Evolutionary conservation across 2,113 vertebrate genomes (phyloP).

Genomic region (Melospiza georgiana): DNA sequence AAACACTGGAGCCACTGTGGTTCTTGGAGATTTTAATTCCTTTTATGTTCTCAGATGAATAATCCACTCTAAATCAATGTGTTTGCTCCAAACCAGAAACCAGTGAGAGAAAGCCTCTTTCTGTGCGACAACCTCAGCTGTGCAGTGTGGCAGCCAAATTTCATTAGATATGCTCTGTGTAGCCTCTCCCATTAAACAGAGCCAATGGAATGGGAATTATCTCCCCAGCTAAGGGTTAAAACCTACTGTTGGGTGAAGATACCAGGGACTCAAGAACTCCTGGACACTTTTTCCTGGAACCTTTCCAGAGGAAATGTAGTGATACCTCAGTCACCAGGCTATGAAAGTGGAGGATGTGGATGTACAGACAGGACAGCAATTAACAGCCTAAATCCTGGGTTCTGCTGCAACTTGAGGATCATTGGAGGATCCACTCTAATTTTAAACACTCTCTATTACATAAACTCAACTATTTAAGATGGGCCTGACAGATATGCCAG

Average conservation of each 20-base stretch:
- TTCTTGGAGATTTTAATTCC: background rate
- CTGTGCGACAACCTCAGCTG: background rate
- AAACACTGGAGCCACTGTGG: background rate
- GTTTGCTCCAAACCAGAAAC: slow-evolving; percentile 3
- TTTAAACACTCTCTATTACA: background rate
- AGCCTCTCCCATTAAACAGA: background rate
- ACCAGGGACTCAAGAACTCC: background rate
- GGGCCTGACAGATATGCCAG: background rate
- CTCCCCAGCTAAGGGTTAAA: background rate
- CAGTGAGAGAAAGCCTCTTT: background rate
- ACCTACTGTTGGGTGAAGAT: background rate
- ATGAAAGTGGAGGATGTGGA: background rate
- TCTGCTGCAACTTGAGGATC: background rate
- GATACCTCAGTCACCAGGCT: background rate
- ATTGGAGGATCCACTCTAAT: background rate
- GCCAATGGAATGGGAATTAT: background rate
- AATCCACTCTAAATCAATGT: background rate
- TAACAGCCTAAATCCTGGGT: background rate
- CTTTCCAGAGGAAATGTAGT: background rate
- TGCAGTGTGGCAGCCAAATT: background rate
- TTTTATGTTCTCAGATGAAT: background rate
- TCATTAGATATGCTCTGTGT: background rate
- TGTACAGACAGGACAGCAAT: background rate
- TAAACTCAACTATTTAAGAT: background rate
- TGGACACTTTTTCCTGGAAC: background rate